Evolutionary conservation across 2,797 vertebrate species (phyloP), one percentile per base, ranked within the genome.

Genomic region (Enteromius viviparus): DNA sequence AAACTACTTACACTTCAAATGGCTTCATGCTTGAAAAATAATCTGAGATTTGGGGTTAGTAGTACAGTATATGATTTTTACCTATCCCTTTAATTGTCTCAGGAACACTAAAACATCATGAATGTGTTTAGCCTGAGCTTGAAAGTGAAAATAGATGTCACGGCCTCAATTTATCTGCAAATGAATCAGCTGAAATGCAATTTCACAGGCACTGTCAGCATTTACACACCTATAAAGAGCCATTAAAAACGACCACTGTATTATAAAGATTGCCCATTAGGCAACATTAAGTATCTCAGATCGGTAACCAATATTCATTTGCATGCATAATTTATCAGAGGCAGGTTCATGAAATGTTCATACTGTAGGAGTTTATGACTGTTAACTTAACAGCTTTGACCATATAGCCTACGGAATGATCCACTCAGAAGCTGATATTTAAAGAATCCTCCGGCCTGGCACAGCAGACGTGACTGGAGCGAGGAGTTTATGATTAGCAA

Each of bases 201-300:
- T 72, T 72, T 71, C 69, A 72, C 40, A 72, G 40, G 42, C 26
- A 72, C 69, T 15, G 21, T 49, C 69, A 81, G 40, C 68, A 81
- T 64, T 62, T 64, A 34, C 55, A 62, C 40, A 45, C 19, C 69
- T 47, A 60, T 60, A 47, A 80, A 64, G 58, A 60, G 40, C 40
- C 78, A 80, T 62, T 72, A 49, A 72, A 80, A 40, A 81, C 7
- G 11, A 72, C 19, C 68, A 72, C 17, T 69, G 7, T 45, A 71
- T 80, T 71, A 80, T 71, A 81, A 62, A 81, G 40, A 81, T 71
- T 34, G 68, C 53, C 26, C 79, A 81, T 81, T 81, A 80, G n/a
- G 78, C 53, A 62, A 4, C 53, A 62, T 29, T 45, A 60, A 71
- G 37, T 6, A 45, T 62, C 29, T 12, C 58, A 1, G 40, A 47